These are phyloP conservation scores for Crotalus horridus DNA, from an alignment of 2,113 vertebrate species.

Conservation along the genomic window DNA sequence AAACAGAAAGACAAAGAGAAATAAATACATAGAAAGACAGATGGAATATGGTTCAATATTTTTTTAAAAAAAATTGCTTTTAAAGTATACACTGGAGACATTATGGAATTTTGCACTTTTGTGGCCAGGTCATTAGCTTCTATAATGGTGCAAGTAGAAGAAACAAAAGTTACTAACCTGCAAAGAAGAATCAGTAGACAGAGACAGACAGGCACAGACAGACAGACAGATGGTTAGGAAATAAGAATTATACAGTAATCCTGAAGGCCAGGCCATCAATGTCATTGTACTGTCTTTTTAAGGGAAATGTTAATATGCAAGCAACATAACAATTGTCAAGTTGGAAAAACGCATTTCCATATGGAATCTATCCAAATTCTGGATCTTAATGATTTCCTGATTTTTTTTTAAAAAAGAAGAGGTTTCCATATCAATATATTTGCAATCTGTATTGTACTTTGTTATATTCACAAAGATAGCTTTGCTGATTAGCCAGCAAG, in stretches of 20 bases:
- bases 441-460: neutral
- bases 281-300: neutral
- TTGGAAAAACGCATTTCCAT: neutral
- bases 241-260: neutral
- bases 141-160: neutral
- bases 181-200: neutral
- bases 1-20: slow-evolving; percentile 12
- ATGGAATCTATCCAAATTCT: neutral
- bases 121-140: neutral
- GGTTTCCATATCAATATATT: neutral
- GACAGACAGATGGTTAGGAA: neutral
- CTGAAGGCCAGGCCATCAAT: neutral
- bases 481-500: neutral
- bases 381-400: neutral
- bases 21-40: slow-evolving; percentile 7
- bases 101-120: neutral
- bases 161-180: neutral
- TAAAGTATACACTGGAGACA: neutral
- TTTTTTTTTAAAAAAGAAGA: neutral
- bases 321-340: neutral
- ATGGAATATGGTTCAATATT: neutral
- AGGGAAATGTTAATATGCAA: neutral
- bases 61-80: neutral
- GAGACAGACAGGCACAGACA: neutral
- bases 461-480: neutral